Percentiles rank a stretch among this genome's conserved stretches.
Conservation (phyloP, 2,888 invertebrate species). For the Eledone cirrhosa region DNA sequence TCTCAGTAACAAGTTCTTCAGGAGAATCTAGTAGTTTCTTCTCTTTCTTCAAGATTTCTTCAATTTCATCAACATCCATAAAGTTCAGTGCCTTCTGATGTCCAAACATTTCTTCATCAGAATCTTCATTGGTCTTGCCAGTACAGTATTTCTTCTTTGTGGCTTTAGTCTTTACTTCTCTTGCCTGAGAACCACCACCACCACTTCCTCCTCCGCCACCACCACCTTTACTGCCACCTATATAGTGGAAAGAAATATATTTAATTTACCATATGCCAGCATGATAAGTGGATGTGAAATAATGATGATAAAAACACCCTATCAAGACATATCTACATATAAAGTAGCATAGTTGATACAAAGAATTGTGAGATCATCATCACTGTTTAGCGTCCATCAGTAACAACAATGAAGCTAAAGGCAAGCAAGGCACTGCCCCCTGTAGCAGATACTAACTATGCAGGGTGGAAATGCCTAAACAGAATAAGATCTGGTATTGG, state of each 20-base stretch:
- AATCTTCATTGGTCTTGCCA: conserved; percentile 71
- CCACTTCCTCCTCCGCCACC: conserved; percentile 90
- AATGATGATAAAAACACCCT: no score
- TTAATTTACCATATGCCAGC: no score
- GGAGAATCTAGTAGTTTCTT: conserved; percentile 72
- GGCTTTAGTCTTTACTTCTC: conserved; percentile 94
- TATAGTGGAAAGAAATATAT: neutral
- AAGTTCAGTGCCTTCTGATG: conserved; percentile 47
- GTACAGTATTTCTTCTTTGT: conserved; percentile 78
- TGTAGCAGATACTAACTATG: no score
- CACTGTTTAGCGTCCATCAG: no score
- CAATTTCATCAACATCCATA: conserved; percentile 73
- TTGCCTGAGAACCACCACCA: conserved; percentile 90
- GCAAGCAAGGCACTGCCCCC: no score
- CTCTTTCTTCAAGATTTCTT: conserved; percentile 71
- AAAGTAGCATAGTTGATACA: no score
- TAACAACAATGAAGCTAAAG: no score
- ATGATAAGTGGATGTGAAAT: no score
- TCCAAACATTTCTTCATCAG: conserved; percentile 74
- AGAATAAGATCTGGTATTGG: no score
- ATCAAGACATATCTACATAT: no score
- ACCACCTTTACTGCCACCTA: conserved; percentile 72
- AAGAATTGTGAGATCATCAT: no score
- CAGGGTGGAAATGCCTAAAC: no score
- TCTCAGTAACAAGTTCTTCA: conserved; percentile 76